Evolutionary conservation across 2,888 invertebrate genomes (phyloP), one percentile per base, ranked within the genome.

Genomic region (Watsonalla cultraria): DNA sequence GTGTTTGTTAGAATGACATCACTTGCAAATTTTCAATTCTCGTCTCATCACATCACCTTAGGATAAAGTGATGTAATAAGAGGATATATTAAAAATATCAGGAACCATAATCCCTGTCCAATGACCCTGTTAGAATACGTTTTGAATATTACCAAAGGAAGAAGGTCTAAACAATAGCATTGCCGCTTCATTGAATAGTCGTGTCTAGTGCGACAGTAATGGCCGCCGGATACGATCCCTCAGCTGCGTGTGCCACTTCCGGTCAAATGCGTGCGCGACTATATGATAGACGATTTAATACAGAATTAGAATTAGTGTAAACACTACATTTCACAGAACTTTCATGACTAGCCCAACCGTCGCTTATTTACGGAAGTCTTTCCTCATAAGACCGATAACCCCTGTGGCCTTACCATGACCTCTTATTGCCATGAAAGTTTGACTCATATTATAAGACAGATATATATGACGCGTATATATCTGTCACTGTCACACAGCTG

Each of bases 101-200:
- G 58, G 64, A 58, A 62, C 56, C 50, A 52, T 64, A 67, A 75
- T 70, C 65, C 60, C 65, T 77, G 83, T 79, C 69, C 84, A 80
- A 76, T 80, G 85, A 80, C 79, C 82, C 71, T 66, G 68, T 66
- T 68, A 69, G 55, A 59, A 55, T 57, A 52, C 52, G 58, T 52
- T 62, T 65, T 60, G 61, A 65, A 67, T 65, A 65, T 72, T 69
- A 70, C 60, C 64, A 66, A 76, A 82, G 77, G 76, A 82, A 78
- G 24, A 76, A 74, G 75, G 68, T 58, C 65, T 70, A 71, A 76
- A 86, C 87, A 85, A 86, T 85, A 63, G 62, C 61, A 72, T 83
- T 78, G 77, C 76, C 85, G 85, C 75, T 81, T 80, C 84, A 87
- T 85, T 86, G 82, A 75, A 68, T 73, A 80, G 78, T 78, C 73